Evolutionary conservation across 1,140 invertebrate genomes (phyloP).

Genomic region (Conus betulinus): DNA sequence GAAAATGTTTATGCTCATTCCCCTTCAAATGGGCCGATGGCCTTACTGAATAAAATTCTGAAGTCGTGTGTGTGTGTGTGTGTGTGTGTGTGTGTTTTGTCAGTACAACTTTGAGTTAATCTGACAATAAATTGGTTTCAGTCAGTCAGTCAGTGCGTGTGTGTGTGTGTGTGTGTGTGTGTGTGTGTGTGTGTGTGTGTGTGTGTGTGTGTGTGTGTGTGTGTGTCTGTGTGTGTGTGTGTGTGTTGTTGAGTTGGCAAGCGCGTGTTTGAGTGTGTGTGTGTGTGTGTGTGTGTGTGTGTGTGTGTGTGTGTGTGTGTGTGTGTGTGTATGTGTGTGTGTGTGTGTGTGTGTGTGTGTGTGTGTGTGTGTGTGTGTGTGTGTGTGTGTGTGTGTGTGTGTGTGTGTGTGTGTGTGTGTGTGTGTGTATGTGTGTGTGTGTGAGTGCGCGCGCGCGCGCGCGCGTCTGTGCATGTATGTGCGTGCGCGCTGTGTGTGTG

Average conservation of each 20-base stretch:
- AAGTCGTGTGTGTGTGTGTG: no score
- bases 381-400: not conserved
- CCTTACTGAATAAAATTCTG: no score
- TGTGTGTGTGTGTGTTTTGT: no score
- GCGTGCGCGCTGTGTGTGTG: constrained; percentile 1
- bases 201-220: not conserved
- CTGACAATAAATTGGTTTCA: no score
- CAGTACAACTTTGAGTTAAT: no score
- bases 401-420: not conserved
- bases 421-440: not conserved
- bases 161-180: not conserved
- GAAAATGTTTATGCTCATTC: no score
- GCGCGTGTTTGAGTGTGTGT: not conserved
- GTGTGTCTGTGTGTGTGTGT: not conserved
- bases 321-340: not conserved
- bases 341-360: not conserved
- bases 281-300: constrained; percentile 13
- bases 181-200: not conserved
- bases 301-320: not conserved
- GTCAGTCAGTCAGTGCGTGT: no score
- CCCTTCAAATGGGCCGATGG: no score
- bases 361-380: not conserved
- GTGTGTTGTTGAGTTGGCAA: no score
- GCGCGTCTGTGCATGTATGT: not conserved
- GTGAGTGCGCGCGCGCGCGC: not conserved